Base-by-base conservation (phyloP, 2,113 vertebrate species). In the Mionectes macconnelli region DNA sequence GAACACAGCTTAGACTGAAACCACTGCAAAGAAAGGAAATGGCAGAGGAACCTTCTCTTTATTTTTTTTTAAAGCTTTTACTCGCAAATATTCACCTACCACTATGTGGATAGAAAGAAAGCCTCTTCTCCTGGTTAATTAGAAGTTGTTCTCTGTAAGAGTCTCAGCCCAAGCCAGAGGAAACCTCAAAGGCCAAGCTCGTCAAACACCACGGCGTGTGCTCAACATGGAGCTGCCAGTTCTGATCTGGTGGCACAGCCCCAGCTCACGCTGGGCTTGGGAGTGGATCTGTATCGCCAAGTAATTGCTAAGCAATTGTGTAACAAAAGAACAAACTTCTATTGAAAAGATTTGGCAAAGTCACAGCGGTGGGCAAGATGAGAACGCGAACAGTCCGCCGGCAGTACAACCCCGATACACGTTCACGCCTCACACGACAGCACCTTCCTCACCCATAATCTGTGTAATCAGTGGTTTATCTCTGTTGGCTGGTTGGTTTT, bases 71-170 rank as follows among this genome's bases (percentile, higher is more conserved):
- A 59, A 90, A 77, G 50, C 55, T 83, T 83, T 85, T 77, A 83
- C 70, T 89, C 4, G 1, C 59, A 90, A 86, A 90, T 77, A 94
- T 52, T 89, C 89, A 87, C 75, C 70, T 88, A 56, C 37, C 50
- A 73, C 67, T 83, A 76, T 0, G 2, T 42, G 57, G 73, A 20
- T 10, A 84, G 77, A 85, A 88, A 81, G 79, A 5, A 94, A 82
- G n/a, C 28, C 45, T 47, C 63, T 44, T 73, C 70, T 78, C 84
- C 63, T 59, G 19, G 30, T 93, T 96, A 87, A 96, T 91, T 93
- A 89, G 74, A 55, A 73, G 67, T 83, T 91, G 70, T 85, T 93
- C 84, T 80, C 73, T 76, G 50, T 64, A 50, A 1, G 2, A 94
- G 45, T 12, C 75, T 93, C 63, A 92, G 57, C 62, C 63, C 55